Conservation (phyloP, 2,888 invertebrate genomes). For the Elmis aenea region DNA sequence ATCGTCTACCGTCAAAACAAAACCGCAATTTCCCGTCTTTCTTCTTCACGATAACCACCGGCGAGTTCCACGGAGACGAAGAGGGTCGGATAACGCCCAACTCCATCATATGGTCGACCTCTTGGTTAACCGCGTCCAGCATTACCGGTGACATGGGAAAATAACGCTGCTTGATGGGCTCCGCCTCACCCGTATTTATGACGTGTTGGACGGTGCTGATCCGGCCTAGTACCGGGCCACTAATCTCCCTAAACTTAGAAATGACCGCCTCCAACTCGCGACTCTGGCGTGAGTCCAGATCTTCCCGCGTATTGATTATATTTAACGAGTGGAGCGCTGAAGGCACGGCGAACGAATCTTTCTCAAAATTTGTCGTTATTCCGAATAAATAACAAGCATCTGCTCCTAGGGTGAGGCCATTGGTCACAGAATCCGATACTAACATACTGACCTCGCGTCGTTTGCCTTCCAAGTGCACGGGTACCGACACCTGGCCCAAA, state of each 20-base stretch:
- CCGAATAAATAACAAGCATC: conserved; percentile 5
- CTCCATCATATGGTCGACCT: too few species aligned
- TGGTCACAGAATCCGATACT: not conserved
- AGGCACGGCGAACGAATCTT: too few species aligned
- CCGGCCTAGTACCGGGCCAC: not conserved
- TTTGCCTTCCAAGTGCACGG: not conserved
- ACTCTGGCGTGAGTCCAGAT: conserved; percentile 3
- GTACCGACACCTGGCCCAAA: conserved; percentile 2
- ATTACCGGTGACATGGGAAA: conserved; percentile 18
- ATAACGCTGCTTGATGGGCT: conserved; percentile 19
- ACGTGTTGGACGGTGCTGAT: not conserved
- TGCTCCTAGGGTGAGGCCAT: too few species aligned
- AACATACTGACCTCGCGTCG: not conserved
- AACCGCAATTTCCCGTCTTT: conserved; percentile 21
- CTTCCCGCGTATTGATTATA: too few species aligned
- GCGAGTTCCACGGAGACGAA: conserved; percentile 23
- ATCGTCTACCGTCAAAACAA: conserved; percentile 27
- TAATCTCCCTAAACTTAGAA: not conserved
- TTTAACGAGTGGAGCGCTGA: not conserved
- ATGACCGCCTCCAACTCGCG: not conserved
- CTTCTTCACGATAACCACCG: conserved; percentile 26
- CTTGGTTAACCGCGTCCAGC: conserved; percentile 8
- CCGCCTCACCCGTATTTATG: conserved; percentile 14
- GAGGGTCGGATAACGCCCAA: too few species aligned
- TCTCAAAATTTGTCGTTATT: too few species aligned